Evolutionary conservation across 2,113 vertebrate genomes (phyloP), one percentile per base, ranked within the genome.

Genomic region (Lonchura striata): DNA sequence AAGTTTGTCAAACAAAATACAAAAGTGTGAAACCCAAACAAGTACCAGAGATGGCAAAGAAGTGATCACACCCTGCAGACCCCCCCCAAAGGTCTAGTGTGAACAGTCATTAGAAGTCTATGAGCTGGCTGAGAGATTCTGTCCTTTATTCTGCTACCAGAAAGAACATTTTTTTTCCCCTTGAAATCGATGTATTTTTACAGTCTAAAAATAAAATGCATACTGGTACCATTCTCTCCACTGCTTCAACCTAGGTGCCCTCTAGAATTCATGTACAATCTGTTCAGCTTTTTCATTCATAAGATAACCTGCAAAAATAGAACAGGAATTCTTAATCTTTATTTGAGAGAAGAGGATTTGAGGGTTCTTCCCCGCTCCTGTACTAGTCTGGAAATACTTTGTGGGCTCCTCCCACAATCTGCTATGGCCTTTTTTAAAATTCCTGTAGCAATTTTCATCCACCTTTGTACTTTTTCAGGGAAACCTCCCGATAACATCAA

Each of bases 161-260:
- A 82, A 71, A 78, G 92, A 82, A 95, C 23, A 64, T 16, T 17
- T 59, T 68, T 66, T 91, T 77, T 76, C 93, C 87, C 84, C 84
- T 93, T 97, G 96, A 98, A 99, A 97, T 41, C 57, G 98, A 98
- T 97, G 95, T 94, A 70, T 96, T 96, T 96, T 98, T 96, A 87
- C 57, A 83, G n/a, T 83, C 98, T 98, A 98, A 98, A 98, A 99
- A 99, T 98, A 99, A 96, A 95, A 90, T 78, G 47, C 75, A 57
- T n/a, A 80, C 78, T 92, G 82, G 59, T 83, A 86, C 90, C 90
- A 94, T 96, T 96, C 90, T 94, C 63, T 82, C 90, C 96, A 88
- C 77, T 82, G 93, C 95, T 92, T 86, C 93, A 94, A 61, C 94
- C 95, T 95, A 95, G 91, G 63, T 95, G 86, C 77, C 92, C 89